A percentile compares a stretch with the other conserved stretches of the same genome.
These are phyloP conservation scores for Synanthedon tipuliformis DNA, from an alignment of 2,888 invertebrate genomes.

Conservation along the genomic window DNA sequence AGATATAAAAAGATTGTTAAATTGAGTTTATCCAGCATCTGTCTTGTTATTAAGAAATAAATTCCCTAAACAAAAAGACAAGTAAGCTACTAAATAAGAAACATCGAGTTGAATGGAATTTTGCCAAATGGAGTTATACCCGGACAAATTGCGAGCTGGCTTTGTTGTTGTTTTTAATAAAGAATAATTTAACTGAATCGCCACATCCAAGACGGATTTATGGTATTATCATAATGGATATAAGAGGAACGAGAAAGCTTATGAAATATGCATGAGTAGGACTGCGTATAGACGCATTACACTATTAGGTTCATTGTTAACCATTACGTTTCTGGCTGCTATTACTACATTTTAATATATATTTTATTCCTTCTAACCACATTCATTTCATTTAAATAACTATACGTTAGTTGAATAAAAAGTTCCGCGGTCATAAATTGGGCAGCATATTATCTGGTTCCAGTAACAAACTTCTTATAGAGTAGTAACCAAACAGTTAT, in stretches of 20 bases:
- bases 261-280: background rate
- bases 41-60: too few relatives aligned
- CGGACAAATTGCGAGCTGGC: constrained; percentile 5
- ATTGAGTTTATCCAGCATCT: too few relatives aligned
- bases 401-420: too few relatives aligned
- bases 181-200: constrained; percentile 4
- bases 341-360: too few relatives aligned
- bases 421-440: too few relatives aligned
- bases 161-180: constrained; percentile 5
- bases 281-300: background rate
- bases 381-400: too few relatives aligned
- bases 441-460: too few relatives aligned
- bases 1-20: too few relatives aligned
- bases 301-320: background rate
- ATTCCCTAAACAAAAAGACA: background rate
- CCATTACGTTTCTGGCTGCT: too few relatives aligned
- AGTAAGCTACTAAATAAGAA: background rate
- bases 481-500: too few relatives aligned
- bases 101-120: constrained; percentile 4
- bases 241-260: background rate
- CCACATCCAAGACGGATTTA: constrained; percentile 4
- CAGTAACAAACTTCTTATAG: too few relatives aligned
- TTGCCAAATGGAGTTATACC: constrained; percentile 21
- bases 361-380: too few relatives aligned
- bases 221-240: constrained; percentile 5